Conservation (phyloP, 2,113 vertebrate genomes). For the Galeopterus variegatus region DNA sequence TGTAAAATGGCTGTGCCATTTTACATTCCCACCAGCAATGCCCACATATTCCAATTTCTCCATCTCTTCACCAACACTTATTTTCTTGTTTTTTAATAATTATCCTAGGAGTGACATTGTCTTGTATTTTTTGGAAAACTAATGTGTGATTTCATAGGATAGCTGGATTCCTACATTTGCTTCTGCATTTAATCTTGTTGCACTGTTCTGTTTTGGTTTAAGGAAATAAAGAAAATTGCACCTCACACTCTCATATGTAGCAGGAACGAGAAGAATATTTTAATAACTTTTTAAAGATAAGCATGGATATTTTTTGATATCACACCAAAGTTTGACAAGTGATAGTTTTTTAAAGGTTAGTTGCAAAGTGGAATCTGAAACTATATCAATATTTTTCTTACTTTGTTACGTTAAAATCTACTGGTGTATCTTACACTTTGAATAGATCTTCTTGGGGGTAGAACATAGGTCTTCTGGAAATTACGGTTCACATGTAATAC, state of each 20-base stretch:
- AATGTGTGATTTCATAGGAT: conserved; percentile 20
- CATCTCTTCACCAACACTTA: neutral
- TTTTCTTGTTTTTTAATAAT: neutral
- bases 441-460: neutral
- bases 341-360: conserved; percentile 26
- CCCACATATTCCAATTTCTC: neutral
- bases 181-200: conserved; percentile 38
- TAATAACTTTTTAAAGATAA: conserved; percentile 23
- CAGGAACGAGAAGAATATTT: conserved; percentile 39
- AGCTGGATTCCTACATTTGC: neutral
- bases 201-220: conserved; percentile 39
- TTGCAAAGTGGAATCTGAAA: conserved; percentile 15
- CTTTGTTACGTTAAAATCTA: neutral
- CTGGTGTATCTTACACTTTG: neutral
- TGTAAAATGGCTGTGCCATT: neutral
- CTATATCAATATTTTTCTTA: neutral
- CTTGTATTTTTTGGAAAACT: conserved; percentile 9
- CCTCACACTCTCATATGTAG: neutral
- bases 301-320: neutral
- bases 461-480: conserved; percentile 31
- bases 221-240: neutral
- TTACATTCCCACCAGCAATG: neutral
- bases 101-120: neutral
- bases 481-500: neutral
- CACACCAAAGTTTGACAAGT: conserved; percentile 1